Evolutionary conservation across 2,113 vertebrate genomes (phyloP).

Genomic region (Cyprinodon brontotheroides): DNA sequence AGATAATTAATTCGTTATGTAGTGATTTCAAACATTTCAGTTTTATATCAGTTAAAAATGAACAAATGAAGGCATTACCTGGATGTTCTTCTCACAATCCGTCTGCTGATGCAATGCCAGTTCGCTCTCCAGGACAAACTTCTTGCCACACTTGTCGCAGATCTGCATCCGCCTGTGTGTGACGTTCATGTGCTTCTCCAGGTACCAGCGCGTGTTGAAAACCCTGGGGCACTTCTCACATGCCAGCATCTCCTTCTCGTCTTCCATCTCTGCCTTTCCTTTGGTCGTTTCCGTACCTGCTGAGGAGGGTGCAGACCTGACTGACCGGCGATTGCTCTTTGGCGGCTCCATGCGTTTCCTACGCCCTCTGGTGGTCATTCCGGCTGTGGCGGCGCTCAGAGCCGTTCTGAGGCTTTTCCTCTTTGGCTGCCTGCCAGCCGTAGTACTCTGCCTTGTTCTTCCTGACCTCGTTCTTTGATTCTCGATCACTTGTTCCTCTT

Average conservation of each 20-base stretch:
- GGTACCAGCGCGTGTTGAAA: constrained; percentile 99
- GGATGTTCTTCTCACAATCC: constrained; percentile 99
- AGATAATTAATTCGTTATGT: too few species aligned
- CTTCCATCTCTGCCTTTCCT: constrained; percentile 83
- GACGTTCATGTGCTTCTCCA: constrained; percentile 99
- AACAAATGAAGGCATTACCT: constrained; percentile 79
- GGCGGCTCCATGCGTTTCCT: constrained; percentile 85
- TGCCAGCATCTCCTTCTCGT: constrained; percentile 94
- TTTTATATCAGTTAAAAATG: too few species aligned
- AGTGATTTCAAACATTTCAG: not conserved
- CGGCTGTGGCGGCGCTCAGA: constrained; percentile 74
- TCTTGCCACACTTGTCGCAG: constrained; percentile 98
- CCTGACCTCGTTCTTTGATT: constrained; percentile 85
- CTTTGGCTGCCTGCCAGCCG: constrained; percentile 46
- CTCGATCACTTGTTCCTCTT: constrained; percentile 86
- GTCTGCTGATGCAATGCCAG: constrained; percentile 99
- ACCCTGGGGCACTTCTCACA: constrained; percentile 98
- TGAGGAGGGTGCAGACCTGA: constrained; percentile 65
- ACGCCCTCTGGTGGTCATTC: constrained; percentile 87
- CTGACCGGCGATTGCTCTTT: constrained; percentile 84
- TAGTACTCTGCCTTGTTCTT: constrained; percentile 40
- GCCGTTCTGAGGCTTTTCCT: constrained; percentile 81
- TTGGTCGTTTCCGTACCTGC: constrained; percentile 26
- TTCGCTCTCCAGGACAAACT: constrained; percentile 98
- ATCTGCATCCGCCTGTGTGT: constrained; percentile 99